Evolutionary conservation across 2,797 vertebrate species (phyloP).

Genomic region (Arrhamphus sclerolepis): DNA sequence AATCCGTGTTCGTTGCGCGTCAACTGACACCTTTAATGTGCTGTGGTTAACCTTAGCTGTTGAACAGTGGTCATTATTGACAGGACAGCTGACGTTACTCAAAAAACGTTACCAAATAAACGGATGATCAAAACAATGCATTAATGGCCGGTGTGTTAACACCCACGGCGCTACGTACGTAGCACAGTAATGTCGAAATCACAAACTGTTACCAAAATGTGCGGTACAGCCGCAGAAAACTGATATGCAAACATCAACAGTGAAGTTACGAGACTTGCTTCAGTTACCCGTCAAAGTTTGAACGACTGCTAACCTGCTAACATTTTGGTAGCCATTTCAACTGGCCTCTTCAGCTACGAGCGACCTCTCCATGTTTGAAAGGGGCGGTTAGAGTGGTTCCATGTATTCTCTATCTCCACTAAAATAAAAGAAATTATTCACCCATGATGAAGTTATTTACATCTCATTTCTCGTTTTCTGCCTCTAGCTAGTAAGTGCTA

Average conservation of each 20-base stretch:
- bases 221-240: conserved; percentile 12
- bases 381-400: conserved; percentile 2
- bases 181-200: background rate
- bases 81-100: conserved; percentile 30
- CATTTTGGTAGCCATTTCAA: conserved; percentile 50
- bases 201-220: conserved; percentile 3
- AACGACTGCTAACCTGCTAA: conserved; percentile 58
- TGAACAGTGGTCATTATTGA: conserved; percentile 31
- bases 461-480: conserved; percentile 22
- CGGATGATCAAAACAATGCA: background rate
- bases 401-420: conserved; percentile 27
- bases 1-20: conserved; percentile 5
- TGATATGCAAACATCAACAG: conserved; percentile 25
- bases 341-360: conserved; percentile 33
- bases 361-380: conserved; percentile 19
- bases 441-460: conserved; percentile 15
- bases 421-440: conserved; percentile 7
- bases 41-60: conserved; percentile 61
- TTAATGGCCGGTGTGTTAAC: background rate
- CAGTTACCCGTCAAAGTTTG: conserved; percentile 72
- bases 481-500: conserved; percentile 57
- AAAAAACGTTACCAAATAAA: conserved; percentile 12
- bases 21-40: conserved; percentile 18
- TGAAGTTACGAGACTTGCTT: conserved; percentile 40
- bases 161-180: background rate